phyloP scores from a whole-genome alignment of 1,140 invertebrate species.

The Matsumurasca onukii region DNA sequence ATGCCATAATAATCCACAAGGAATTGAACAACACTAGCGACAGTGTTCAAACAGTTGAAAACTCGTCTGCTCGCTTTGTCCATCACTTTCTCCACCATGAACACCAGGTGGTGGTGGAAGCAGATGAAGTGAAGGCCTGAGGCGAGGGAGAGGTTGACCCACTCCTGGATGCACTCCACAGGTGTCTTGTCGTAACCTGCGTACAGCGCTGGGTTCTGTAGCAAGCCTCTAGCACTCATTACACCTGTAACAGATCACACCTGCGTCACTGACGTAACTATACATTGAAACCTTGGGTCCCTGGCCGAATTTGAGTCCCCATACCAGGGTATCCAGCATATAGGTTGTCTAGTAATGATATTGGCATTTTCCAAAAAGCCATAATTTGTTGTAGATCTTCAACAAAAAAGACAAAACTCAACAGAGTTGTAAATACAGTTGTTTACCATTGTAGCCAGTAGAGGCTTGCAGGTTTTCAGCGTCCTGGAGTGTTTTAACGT shows the following conservation, averaged over 20 bases:
- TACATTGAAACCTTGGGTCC: too few relatives aligned
- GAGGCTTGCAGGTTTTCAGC: conserved; percentile 61
- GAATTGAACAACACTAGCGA: conserved; percentile 69
- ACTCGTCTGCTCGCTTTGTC: conserved; percentile 64
- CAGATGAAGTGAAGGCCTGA: conserved; percentile 68
- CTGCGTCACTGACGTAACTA: too few relatives aligned
- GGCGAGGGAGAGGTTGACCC: conserved; percentile 72
- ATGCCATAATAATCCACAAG: conserved; percentile 47
- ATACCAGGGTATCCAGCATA: too few relatives aligned
- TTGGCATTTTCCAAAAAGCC: too few relatives aligned
- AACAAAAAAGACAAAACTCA: too few relatives aligned
- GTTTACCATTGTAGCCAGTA: conserved; percentile 75
- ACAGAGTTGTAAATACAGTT: too few relatives aligned
- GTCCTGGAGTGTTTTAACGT: conserved; percentile 71
- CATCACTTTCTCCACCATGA: conserved; percentile 86
- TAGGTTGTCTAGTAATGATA: too few relatives aligned
- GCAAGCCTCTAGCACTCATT: conserved; percentile 87
- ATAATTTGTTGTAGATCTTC: too few relatives aligned
- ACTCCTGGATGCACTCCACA: conserved; percentile 76
- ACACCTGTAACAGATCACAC: conserved; percentile 58
- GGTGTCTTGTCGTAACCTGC: conserved; percentile 68
- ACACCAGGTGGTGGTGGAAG: conserved; percentile 92
- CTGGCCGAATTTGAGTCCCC: too few relatives aligned
- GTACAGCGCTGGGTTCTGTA: conserved; percentile 91
- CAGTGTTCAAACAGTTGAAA: conserved; percentile 77